These are phyloP conservation scores for Gorilla gorilla DNA, from an alignment of 2,113 vertebrate genomes.

Conservation along the genomic window DNA sequence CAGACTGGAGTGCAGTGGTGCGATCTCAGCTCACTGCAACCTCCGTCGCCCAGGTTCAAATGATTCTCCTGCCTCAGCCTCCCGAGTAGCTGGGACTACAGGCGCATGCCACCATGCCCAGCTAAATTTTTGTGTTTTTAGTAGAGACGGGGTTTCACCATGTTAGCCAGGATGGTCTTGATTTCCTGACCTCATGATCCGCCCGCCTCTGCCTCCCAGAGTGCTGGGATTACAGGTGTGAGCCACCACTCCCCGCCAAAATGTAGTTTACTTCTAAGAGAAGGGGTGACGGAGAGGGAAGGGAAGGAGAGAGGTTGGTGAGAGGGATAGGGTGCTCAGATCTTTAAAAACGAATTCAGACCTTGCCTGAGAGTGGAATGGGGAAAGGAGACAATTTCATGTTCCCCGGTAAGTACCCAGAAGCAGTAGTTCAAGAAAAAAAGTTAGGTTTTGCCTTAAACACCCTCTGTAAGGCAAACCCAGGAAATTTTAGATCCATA, in stretches of 20 bases:
- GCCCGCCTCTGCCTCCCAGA: too few species aligned
- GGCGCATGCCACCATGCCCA: too few species aligned
- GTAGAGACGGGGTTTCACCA: too few species aligned
- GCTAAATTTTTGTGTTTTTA: too few species aligned
- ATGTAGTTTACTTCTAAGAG: neutral
- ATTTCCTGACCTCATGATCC: too few species aligned
- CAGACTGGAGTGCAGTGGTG: too few species aligned
- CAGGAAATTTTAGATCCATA: neutral
- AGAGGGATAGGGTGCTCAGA: neutral
- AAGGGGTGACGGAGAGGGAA: neutral
- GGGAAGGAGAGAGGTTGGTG: neutral
- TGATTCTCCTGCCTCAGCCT: too few species aligned
- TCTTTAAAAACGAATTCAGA: neutral
- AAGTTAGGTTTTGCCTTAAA: neutral
- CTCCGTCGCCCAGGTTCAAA: too few species aligned
- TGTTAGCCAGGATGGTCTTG: too few species aligned
- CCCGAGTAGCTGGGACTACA: too few species aligned
- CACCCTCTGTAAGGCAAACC: neutral
- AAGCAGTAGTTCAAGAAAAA: constrained; percentile 10
- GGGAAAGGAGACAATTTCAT: neutral
- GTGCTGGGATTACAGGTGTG: too few species aligned
- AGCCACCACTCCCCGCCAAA: neutral
- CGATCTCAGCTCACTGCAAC: too few species aligned
- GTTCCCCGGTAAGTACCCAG: neutral
- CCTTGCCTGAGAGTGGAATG: neutral